Evolutionary conservation across 2,888 invertebrate genomes (phyloP), one percentile per base, ranked within the genome.

Genomic region (Morpho helenor): DNA sequence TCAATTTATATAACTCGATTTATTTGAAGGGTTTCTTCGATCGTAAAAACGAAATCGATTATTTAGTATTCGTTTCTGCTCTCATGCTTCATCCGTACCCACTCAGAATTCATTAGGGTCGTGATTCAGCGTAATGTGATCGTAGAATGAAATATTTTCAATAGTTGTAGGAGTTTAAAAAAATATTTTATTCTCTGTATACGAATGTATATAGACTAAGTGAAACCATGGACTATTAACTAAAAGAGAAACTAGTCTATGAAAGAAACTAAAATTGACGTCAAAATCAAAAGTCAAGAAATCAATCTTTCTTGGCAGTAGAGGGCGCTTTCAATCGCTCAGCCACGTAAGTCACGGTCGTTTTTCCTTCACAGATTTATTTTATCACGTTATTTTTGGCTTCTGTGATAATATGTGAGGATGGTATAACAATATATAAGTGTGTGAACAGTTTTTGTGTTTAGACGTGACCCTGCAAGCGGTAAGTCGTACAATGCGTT

Each of bases 341-440:
- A 80, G 89, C 90, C 90, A 90, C 90, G 90, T 90, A 90, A 88
- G 90, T 87, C 87, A 83, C 85, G 88, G 84, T 87, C 81, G 86
- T 85, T 85, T 87, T 85, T 87, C 79, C 79, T 81, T 79, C 78
- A 75, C 76, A 79, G 77, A 75, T 77, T 73, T 79, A 77, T 74
- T 83, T 77, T 81, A 80, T 78, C 80, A 77, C 76, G 75, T 77
- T 82, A 75, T 74, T 80, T 80, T 77, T 75, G 73, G 73, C 69
- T 74, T 74, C 71, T 76, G 74, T 75, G 76, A 70, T 80, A 84
- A 73, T 80, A 81, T 80, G 85, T 86, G 79, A 88, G 76, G 77
- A 86, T 86, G 86, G 75, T 84, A 71, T 82, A 82, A 74, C 65
- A 75, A 73, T 69, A 74, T 62, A 68, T 71, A 77, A 76, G 76